These are phyloP conservation scores for Sclerodermus sp. DNA, from an alignment of 2,888 invertebrate species.

Conservation along the genomic window DNA sequence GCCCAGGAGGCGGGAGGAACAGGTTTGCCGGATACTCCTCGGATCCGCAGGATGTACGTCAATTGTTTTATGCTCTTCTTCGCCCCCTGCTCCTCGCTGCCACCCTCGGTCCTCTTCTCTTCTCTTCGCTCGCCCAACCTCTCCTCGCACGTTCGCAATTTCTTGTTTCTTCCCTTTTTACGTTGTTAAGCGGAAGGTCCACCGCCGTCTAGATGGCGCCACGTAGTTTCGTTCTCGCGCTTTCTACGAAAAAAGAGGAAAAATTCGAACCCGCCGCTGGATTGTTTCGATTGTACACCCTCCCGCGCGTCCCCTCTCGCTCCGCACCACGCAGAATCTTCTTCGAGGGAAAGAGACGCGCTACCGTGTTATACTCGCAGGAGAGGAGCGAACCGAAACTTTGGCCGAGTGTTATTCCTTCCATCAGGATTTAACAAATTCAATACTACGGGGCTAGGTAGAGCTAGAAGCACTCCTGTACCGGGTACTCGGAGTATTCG, in stretches of 20 bases:
- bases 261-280: constrained; percentile 5
- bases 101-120: constrained; percentile 15
- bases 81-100: constrained; percentile 6
- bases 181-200: background rate
- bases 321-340: constrained; percentile 6
- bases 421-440: too few species aligned
- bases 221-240: constrained; percentile 15
- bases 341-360: constrained; percentile 12
- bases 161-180: background rate
- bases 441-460: too few species aligned
- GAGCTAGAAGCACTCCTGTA: too few species aligned
- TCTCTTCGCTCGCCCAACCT: constrained; percentile 14
- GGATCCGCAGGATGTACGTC: constrained; percentile 25
- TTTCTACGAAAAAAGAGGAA: constrained; percentile 13
- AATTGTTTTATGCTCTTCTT: constrained; percentile 35
- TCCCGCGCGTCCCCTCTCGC: too few species aligned
- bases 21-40: constrained; percentile 30
- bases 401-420: background rate
- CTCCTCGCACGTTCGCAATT: background rate
- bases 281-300: constrained; percentile 12
- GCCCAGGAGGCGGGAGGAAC: too few species aligned
- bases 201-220: constrained; percentile 27
- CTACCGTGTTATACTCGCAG: too few species aligned
- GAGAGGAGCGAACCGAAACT: background rate
- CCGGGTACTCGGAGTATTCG: too few species aligned